Percentiles rank a stretch among this genome's conserved stretches.
These are phyloP conservation scores for Mnemiopsis leidyi DNA, from an alignment of 37 sponge, comb jelly and placozoan species.

Conservation along the genomic window DNA sequence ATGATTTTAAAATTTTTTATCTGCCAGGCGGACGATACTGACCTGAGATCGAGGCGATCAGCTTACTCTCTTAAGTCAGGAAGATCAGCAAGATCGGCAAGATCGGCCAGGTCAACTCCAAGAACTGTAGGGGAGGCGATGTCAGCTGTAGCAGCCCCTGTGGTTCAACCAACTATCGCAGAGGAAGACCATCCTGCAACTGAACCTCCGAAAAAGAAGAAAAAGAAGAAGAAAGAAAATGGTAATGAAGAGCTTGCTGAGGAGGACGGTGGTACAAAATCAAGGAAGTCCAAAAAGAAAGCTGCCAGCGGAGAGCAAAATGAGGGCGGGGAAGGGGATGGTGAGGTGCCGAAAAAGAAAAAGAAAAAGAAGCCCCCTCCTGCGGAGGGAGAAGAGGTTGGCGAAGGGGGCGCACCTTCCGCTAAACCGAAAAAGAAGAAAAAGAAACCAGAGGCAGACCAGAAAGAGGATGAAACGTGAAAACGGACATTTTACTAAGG, in stretches of 20 bases:
- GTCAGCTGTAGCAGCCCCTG: background rate
- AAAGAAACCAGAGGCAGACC: constrained; percentile 1
- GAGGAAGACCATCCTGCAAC: background rate
- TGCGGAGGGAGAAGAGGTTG: background rate
- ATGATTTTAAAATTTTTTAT: too few relatives aligned
- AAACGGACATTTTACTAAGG: too few relatives aligned
- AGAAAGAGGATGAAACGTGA: background rate
- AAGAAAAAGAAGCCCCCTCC: constrained; percentile 1
- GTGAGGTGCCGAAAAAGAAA: background rate
- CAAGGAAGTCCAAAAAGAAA: background rate
- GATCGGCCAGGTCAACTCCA: background rate
- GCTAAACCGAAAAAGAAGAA: constrained; percentile 6
- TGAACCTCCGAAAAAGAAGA: background rate
- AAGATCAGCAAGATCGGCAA: background rate
- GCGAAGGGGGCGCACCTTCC: background rate
- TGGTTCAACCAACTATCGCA: background rate
- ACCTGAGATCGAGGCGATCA: background rate
- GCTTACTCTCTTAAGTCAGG: background rate
- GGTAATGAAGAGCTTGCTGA: background rate
- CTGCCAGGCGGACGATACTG: background rate
- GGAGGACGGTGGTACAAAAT: background rate
- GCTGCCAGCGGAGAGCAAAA: background rate
- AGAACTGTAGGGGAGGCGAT: background rate
- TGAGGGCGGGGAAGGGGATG: background rate
- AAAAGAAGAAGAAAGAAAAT: background rate